Percentiles rank a stretch among this genome's conserved stretches.
Evolutionary conservation across 1,140 invertebrate species (phyloP).

Genomic region (Magallana gigas): DNA sequence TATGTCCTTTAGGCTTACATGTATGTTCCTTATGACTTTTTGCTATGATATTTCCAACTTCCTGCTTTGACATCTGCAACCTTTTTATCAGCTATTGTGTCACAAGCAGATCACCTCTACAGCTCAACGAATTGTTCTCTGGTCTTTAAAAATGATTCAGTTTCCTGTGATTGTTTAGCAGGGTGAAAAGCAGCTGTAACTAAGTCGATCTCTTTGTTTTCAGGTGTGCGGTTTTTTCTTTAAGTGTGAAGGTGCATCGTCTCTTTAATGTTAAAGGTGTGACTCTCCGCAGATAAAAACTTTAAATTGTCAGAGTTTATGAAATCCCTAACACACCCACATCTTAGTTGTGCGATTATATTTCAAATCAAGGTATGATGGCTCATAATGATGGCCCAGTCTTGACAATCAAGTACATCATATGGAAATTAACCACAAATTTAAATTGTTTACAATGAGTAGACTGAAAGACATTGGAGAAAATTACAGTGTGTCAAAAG

Average conservation of each 20-base stretch:
- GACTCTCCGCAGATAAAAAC: neutral
- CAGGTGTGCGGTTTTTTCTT: neutral
- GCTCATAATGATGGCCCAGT: neutral
- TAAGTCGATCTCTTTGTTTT: neutral
- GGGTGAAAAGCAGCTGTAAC: neutral
- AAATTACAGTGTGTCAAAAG: too few species aligned
- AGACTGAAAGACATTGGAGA: too few species aligned
- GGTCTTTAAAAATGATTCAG: neutral
- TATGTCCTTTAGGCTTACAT: neutral
- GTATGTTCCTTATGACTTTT: neutral
- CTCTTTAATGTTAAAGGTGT: neutral
- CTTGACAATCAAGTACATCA: slow-evolving; percentile 6
- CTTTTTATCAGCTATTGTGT: neutral
- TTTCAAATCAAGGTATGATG: neutral
- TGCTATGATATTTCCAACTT: neutral
- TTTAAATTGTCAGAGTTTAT: neutral
- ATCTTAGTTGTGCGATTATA: neutral
- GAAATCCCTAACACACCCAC: neutral
- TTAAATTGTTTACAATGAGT: neutral
- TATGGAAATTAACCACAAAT: neutral
- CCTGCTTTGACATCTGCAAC: neutral
- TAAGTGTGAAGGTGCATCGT: neutral
- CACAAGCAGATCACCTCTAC: neutral
- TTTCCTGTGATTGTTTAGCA: slow-evolving; percentile 7
- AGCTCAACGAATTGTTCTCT: neutral